Base-by-base conservation (phyloP, 2,888 invertebrate genomes). In the Aquatica leii region DNA sequence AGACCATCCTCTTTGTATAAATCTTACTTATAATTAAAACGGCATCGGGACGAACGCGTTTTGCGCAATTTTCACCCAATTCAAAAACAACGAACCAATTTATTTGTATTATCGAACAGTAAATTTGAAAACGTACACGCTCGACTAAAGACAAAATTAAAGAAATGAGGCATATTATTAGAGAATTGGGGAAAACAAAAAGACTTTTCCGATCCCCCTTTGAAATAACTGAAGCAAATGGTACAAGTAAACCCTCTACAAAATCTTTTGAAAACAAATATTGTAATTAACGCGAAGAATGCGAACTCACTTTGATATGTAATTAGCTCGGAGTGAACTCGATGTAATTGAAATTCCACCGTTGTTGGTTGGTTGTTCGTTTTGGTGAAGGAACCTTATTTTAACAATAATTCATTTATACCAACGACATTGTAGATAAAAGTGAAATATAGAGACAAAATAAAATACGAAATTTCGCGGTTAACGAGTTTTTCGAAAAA, bases 401-500 rank as follows among this genome's bases (percentile, higher is more conserved):
- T 24, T 24, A 6, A 24, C 24, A 24, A 24, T 24, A 24, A 24
- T 24, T 24, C 24, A 24, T 24, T 24, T 24, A 24, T 24, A 24
- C 24, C 24, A 24, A 24, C 24, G 24, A 24, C 24, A 24, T 24
- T 24, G 4, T 2, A 67, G 67, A 58, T 56, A 69, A 76, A 75
- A 77, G 76, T 62, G 75, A 74, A 73, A 71, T 73, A 6, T 24
- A 24, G 24, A 24, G 24, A 6, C 6, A 24, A 67, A 74, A 80
- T 78, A 75, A 77, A 81, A 77, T 79, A 77, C 78, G 76, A 78
- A 78, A 78, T 79, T 79, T 74, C 78, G 78, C 70, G 78, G 78
- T 77, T 80, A 79, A 80, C 78, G 74, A 79, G 77, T 79, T 80
- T 79, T 77, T 75, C 69, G 63, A 55, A 76, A 76, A 78, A 78